Conservation (phyloP, 1,140 invertebrate genomes). For the Triops longicaudatus region DNA sequence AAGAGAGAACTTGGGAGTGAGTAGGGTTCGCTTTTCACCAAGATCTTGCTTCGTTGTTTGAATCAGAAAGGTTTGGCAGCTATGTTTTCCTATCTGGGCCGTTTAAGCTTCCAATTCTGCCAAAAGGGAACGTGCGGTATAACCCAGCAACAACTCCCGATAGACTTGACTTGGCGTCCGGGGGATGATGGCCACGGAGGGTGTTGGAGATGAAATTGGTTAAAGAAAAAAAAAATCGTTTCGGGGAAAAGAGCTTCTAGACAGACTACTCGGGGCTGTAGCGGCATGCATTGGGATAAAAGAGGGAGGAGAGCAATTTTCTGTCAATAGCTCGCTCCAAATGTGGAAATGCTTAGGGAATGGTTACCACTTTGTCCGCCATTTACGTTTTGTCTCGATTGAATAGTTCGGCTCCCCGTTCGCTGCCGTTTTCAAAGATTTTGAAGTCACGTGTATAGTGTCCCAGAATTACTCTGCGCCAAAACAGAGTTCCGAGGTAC, state of each 20-base stretch:
- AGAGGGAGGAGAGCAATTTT: conserved; percentile 12
- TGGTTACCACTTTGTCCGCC: neutral
- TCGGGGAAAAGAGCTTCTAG: neutral
- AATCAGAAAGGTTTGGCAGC: neutral
- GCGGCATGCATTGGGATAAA: neutral
- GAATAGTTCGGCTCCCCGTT: neutral
- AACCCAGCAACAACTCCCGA: neutral
- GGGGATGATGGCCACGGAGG: neutral
- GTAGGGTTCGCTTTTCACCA: neutral
- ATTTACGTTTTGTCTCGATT: neutral
- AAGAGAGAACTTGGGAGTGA: neutral
- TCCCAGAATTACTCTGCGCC: neutral
- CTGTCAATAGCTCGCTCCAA: neutral
- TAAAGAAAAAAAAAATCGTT: neutral
- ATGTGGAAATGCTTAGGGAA: neutral
- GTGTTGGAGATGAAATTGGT: neutral
- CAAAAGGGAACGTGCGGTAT: neutral
- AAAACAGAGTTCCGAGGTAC: neutral
- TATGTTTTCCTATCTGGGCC: neutral
- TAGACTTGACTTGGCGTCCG: neutral
- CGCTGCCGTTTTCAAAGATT: neutral
- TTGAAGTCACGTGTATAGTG: neutral
- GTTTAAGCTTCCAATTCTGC: neutral
- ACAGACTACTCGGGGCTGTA: neutral
- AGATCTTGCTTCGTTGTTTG: neutral